A percentile compares a stretch with the other conserved stretches of the same genome.
Evolutionary conservation across 1,140 invertebrate genomes (phyloP).

Genomic region (Pseudomyrmex dendroicus): DNA sequence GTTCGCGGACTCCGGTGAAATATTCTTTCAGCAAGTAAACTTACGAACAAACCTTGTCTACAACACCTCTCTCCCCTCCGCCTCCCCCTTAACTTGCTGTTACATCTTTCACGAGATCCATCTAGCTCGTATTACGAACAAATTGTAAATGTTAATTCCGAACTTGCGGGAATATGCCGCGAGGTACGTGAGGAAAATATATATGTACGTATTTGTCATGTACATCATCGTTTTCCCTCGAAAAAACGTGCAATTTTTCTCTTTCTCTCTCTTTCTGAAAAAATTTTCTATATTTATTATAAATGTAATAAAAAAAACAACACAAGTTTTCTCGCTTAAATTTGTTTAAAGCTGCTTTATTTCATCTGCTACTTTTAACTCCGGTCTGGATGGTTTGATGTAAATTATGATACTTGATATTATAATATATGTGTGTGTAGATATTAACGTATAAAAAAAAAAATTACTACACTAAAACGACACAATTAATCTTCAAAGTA

Average conservation of each 20-base stretch:
- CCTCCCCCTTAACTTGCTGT: not conserved
- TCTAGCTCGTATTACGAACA: not conserved
- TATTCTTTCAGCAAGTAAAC: not conserved
- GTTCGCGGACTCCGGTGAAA: not conserved
- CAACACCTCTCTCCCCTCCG: not conserved
- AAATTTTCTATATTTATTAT: too few relatives aligned
- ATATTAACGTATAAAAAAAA: too few relatives aligned
- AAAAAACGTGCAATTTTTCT: not conserved
- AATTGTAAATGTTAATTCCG: not conserved
- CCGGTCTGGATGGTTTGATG: too few relatives aligned
- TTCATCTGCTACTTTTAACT: too few relatives aligned
- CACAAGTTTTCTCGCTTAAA: too few relatives aligned
- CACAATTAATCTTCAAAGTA: too few relatives aligned
- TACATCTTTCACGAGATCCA: not conserved
- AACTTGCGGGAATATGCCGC: not conserved
- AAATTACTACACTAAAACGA: too few relatives aligned
- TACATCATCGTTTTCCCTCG: not conserved
- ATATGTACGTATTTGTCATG: not conserved
- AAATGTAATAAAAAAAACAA: too few relatives aligned
- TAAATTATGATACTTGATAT: too few relatives aligned
- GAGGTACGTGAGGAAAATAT: not conserved
- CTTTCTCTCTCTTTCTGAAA: not conserved
- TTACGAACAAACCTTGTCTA: not conserved
- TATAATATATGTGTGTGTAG: too few relatives aligned
- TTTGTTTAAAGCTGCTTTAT: too few relatives aligned